Evolutionary conservation across 2,888 invertebrate genomes (phyloP).

Genomic region (Melieria omissa): DNA sequence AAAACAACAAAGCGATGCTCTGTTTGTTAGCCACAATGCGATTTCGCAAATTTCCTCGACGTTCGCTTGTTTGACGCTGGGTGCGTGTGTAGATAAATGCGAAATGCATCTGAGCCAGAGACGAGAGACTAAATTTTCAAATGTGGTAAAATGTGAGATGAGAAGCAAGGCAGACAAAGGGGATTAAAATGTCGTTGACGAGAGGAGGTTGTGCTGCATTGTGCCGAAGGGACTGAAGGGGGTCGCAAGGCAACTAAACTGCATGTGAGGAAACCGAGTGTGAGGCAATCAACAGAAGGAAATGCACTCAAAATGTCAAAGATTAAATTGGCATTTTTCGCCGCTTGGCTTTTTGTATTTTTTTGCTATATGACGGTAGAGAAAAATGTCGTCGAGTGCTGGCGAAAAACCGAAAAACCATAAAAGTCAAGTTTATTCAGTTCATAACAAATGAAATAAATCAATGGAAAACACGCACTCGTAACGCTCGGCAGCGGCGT

Average conservation of each 20-base stretch:
- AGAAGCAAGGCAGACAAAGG: conserved; percentile 9
- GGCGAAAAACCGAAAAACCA: conserved; percentile 20
- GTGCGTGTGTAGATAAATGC: too few relatives aligned
- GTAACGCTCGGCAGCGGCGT: not conserved
- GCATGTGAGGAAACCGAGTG: too few relatives aligned
- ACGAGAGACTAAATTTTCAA: not conserved
- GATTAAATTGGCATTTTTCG: conserved; percentile 51
- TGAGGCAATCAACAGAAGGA: conserved; percentile 13
- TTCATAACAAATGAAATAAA: conserved; percentile 23
- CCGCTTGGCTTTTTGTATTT: conserved; percentile 4
- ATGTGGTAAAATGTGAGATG: conserved; percentile 7
- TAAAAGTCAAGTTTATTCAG: conserved; percentile 38
- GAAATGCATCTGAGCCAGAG: too few relatives aligned
- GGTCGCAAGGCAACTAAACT: too few relatives aligned
- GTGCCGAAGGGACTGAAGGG: too few relatives aligned
- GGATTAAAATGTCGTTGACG: conserved; percentile 11
- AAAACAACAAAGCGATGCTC: not conserved
- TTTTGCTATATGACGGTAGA: not conserved
- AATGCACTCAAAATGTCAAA: conserved; percentile 54
- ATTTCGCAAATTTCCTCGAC: too few relatives aligned
- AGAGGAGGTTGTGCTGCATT: too few relatives aligned
- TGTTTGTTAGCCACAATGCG: not conserved
- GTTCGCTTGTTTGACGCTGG: too few relatives aligned
- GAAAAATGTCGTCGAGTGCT: not conserved
- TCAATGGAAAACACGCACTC: conserved; percentile 3